A percentile compares a stretch with the other conserved stretches of the same genome.
Conservation (phyloP, 2,888 invertebrate species). For the Parasteatoda lunata region DNA sequence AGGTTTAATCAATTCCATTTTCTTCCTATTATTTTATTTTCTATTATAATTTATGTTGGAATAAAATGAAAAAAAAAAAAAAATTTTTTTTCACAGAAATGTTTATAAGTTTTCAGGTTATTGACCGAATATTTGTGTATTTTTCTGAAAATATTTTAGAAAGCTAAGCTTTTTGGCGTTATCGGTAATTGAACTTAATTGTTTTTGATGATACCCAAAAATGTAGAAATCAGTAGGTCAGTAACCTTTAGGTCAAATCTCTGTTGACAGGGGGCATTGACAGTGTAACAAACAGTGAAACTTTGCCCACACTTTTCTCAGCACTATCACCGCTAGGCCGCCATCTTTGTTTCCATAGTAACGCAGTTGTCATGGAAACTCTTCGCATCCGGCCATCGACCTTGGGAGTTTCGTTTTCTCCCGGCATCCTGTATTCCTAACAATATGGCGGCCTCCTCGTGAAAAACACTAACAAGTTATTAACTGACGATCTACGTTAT, state of each 20-base stretch:
- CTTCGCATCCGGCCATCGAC: slow-evolving; percentile 65
- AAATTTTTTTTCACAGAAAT: too few species aligned
- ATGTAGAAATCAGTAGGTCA: slow-evolving; percentile 63
- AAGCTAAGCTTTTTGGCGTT: neutral
- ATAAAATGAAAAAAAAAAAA: too few species aligned
- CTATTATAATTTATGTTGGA: too few species aligned
- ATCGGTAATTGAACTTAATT: slow-evolving; percentile 19
- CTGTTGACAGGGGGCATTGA: slow-evolving; percentile 40
- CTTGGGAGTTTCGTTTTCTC: slow-evolving; percentile 54
- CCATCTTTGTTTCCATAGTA: slow-evolving; percentile 57
- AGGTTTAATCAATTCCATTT: too few species aligned
- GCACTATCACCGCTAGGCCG: slow-evolving; percentile 42
- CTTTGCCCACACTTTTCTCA: slow-evolving; percentile 14
- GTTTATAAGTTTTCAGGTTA: neutral
- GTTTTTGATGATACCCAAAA: slow-evolving; percentile 1
- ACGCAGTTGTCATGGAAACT: slow-evolving; percentile 62
- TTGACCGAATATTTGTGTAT: neutral
- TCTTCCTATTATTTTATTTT: too few species aligned
- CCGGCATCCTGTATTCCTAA: slow-evolving; percentile 33
- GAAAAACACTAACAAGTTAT: neutral
- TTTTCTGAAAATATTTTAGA: neutral
- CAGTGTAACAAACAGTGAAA: slow-evolving; percentile 44
- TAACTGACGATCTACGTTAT: too few species aligned
- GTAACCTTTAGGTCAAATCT: slow-evolving; percentile 56
- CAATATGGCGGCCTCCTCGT: slow-evolving; percentile 60